A percentile compares a stretch with the other conserved stretches of the same genome.
Evolutionary conservation across 2,113 vertebrate species (phyloP).

Genomic region (Pangasianodon hypophthalmus): DNA sequence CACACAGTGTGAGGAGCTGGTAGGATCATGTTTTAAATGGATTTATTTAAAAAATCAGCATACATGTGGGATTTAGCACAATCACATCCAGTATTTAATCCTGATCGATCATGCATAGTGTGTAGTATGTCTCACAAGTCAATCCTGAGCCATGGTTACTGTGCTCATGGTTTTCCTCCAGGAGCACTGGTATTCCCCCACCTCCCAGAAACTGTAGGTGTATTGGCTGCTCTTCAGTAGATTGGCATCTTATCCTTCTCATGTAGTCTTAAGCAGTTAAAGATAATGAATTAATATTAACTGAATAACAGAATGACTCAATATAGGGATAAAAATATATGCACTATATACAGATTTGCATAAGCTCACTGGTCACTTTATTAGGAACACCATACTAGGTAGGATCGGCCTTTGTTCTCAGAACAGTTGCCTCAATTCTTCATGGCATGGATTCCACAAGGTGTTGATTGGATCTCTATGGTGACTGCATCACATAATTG

Average conservation of each 20-base stretch:
- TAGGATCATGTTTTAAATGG: conserved; percentile 62
- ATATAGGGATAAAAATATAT: background rate
- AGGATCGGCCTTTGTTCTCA: background rate
- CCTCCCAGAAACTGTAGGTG: background rate
- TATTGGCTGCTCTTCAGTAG: background rate
- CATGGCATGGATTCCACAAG: background rate
- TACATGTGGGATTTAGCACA: background rate
- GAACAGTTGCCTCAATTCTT: background rate
- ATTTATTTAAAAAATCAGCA: background rate
- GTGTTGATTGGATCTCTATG: background rate
- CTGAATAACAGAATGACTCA: background rate
- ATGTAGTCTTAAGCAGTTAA: background rate
- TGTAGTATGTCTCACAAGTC: background rate
- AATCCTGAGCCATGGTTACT: background rate
- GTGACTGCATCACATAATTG: background rate
- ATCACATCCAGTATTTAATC: background rate
- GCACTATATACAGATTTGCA: background rate
- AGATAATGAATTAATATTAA: background rate
- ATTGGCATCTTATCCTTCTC: background rate
- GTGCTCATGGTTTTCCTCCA: background rate
- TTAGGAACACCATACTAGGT: background rate
- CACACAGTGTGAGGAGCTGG: conserved; percentile 89
- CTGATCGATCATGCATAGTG: background rate
- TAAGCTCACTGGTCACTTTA: background rate
- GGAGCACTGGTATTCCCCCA: background rate